Percentiles rank a stretch among this genome's conserved stretches.
These are phyloP conservation scores for Heliconius aoede DNA, from an alignment of 2,888 invertebrate genomes.

Conservation along the genomic window DNA sequence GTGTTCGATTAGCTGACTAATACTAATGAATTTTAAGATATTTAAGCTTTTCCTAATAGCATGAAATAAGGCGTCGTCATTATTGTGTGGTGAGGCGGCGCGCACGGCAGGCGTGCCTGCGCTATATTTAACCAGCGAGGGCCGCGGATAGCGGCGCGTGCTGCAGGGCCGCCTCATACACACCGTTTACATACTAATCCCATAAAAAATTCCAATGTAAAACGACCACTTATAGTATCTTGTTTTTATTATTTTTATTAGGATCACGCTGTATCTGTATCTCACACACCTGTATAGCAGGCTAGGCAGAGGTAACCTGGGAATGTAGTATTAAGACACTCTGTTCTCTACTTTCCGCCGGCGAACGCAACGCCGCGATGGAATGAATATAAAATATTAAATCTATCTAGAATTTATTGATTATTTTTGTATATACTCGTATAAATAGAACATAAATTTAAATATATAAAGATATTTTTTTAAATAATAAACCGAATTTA, in stretches of 20 bases:
- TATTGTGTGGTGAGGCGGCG: slow-evolving; percentile 70
- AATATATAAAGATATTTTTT: not conserved
- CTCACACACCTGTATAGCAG: no score
- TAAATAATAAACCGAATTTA: not conserved
- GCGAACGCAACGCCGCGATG: no score
- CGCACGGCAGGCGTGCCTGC: slow-evolving; percentile 72
- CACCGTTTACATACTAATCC: slow-evolving; percentile 62
- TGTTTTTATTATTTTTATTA: not conserved
- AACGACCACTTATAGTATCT: not conserved
- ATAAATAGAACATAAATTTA: not conserved
- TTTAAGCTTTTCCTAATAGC: slow-evolving; percentile 51
- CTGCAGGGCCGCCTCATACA: slow-evolving; percentile 63
- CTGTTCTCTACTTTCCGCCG: no score
- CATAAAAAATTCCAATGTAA: slow-evolving; percentile 35
- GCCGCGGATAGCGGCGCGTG: slow-evolving; percentile 63
- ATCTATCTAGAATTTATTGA: no score
- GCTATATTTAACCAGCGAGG: slow-evolving; percentile 80
- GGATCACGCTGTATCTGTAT: no score
- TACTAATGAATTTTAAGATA: slow-evolving; percentile 45
- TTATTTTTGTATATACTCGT: not conserved
- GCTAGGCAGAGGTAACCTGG: no score
- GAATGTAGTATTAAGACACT: no score
- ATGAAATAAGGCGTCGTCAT: slow-evolving; percentile 66
- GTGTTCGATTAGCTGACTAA: slow-evolving; percentile 35
- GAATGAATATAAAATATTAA: not conserved